Evolutionary conservation across 2,888 invertebrate species (phyloP), one percentile per base, ranked within the genome.

Genomic region (Ophioninae sp.): DNA sequence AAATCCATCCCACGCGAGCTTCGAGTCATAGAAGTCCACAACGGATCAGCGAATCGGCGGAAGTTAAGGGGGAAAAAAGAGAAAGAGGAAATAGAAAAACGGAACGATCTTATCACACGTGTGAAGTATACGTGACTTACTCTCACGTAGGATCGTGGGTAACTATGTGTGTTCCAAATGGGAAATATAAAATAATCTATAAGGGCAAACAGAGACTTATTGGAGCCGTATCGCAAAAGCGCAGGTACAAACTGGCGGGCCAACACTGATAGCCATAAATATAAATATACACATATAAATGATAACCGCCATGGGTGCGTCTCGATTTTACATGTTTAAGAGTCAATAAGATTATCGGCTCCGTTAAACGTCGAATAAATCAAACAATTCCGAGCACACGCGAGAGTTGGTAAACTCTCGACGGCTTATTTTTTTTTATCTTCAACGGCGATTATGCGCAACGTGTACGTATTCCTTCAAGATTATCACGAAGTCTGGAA

Each of bases 321-420:
- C 84, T 63, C 79, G 72, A 84, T 84, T 84, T 84, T 81, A 81
- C 81, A 86, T 84, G 79, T 84, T 84, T 76, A 75, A 90, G 87
- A 87, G 88, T 91, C 90, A 91, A 91, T 87, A 91, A 88, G 85
- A 90, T 90, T 88, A 91, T 91, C 91, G 83, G 78, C 37, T 69
- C 77, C 82, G 80, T 77, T 67, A 30, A 79, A 90, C 85, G 87
- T 83, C 86, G 88, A 88, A 89, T 90, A 90, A 91, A 90, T 90
- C 91, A 90, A 90, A 90, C 88, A 90, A 84, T 84, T 67, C 75
- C 22, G 30, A 67, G 74, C 56, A 44, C 58, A 65, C 67, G 56
- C 83, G 81, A 68, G 81, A 79, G 75, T 79, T 72, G 75, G 81
- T 79, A 84, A 81, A 79, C 71, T 30, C 64, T 59, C 59, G 74